phyloP scores from a whole-genome alignment of 2,888 invertebrate species.

The Euphydryas editha region DNA sequence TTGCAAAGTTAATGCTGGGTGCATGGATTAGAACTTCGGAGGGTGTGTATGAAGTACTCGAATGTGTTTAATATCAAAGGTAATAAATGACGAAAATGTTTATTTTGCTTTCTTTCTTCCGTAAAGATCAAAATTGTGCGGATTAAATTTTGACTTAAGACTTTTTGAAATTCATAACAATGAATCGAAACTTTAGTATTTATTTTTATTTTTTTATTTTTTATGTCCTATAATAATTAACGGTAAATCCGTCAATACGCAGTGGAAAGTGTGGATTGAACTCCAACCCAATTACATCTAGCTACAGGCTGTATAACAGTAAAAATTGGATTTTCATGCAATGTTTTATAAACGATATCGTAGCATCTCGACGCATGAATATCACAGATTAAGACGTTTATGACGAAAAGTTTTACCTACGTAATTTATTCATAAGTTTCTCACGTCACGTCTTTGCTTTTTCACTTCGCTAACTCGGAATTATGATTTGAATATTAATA shows the following conservation, averaged over 20 bases:
- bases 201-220: not conserved
- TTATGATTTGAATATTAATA: conserved; percentile 81
- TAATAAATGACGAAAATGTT: conserved; percentile 10
- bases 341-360: conserved; percentile 1
- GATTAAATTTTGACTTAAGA: not conserved
- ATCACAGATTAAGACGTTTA: conserved; percentile 44
- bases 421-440: conserved; percentile 67
- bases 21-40: conserved; percentile 44
- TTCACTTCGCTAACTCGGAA: conserved; percentile 65
- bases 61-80: conserved; percentile 25
- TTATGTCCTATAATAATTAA: not conserved
- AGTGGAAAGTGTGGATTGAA: no score
- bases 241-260: not conserved
- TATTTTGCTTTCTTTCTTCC: conserved; percentile 9
- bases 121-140: not conserved
- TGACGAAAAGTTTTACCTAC: conserved; percentile 48
- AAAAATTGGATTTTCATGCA: not conserved
- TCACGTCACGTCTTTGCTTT: conserved; percentile 70
- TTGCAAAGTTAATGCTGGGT: conserved; percentile 45
- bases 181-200: not conserved
- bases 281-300: no score
- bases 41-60: conserved; percentile 34
- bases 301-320: no score
- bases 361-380: conserved; percentile 27
- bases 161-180: not conserved